Conservation (phyloP, 1,140 invertebrate species). For the Hetaerina americana region DNA sequence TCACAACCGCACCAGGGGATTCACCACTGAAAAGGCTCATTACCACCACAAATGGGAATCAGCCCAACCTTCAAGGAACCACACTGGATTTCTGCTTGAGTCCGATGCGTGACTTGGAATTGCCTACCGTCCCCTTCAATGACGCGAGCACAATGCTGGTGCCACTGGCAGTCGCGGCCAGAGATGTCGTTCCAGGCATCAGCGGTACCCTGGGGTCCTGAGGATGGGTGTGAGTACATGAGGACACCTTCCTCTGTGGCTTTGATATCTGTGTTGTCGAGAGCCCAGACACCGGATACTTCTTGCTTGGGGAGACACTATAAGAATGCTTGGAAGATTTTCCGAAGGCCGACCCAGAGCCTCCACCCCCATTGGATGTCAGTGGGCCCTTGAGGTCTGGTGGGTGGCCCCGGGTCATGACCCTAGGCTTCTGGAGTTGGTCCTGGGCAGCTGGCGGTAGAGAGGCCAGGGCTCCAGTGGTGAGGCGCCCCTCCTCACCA, state of each 20-base stretch:
- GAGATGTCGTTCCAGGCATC: not conserved
- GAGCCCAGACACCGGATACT: conserved; percentile 46
- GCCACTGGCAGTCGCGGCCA: not conserved
- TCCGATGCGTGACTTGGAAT: not conserved
- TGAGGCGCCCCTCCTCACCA: not conserved
- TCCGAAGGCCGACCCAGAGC: not conserved
- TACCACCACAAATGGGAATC: no score
- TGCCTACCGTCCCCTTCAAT: not conserved
- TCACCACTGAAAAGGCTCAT: not conserved
- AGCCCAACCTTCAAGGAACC: not conserved
- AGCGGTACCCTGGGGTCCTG: not conserved
- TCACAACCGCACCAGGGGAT: not conserved
- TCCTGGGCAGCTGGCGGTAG: not conserved
- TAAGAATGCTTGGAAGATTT: not conserved
- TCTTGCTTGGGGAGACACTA: conserved; percentile 27
- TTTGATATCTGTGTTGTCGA: conserved; percentile 43
- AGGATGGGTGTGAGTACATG: conserved; percentile 1
- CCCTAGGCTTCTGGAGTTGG: not conserved
- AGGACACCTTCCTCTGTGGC: conserved; percentile 30
- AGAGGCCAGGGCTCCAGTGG: not conserved
- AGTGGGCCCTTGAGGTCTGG: not conserved
- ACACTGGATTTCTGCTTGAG: not conserved
- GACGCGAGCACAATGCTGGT: not conserved
- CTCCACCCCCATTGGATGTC: not conserved
- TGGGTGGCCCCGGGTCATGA: not conserved